These are phyloP conservation scores for Merodon equestris DNA, from an alignment of 2,888 invertebrate genomes.

Conservation along the genomic window DNA sequence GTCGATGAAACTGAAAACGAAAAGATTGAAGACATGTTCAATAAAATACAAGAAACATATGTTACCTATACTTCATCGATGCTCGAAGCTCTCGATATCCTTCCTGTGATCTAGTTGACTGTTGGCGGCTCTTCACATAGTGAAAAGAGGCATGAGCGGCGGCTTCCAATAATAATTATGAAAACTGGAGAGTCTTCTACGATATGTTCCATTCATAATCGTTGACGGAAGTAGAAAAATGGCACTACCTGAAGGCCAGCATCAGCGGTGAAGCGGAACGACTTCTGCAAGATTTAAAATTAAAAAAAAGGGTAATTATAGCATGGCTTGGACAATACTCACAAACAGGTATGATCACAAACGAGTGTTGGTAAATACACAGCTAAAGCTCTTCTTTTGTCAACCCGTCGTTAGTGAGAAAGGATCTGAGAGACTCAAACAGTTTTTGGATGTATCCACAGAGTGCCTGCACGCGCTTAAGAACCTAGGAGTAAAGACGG, in stretches of 20 bases:
- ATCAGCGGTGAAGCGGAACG: conserved; percentile 1
- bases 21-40: conserved; percentile 2
- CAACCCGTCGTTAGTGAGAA: background rate
- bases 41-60: background rate
- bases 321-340: background rate
- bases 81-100: background rate
- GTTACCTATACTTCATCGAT: background rate
- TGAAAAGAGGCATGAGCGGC: background rate
- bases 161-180: background rate
- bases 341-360: too few species aligned
- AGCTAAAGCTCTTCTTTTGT: conserved; percentile 12
- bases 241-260: conserved; percentile 13
- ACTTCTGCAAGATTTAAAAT: background rate
- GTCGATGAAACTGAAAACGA: background rate
- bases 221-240: conserved; percentile 1
- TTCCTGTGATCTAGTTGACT: too few species aligned
- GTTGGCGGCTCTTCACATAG: background rate
- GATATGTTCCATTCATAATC: background rate
- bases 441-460: background rate
- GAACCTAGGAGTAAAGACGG: background rate
- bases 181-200: background rate
- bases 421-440: background rate
- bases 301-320: conserved; percentile 10
- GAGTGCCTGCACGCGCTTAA: background rate
- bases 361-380: conserved; percentile 16